These are phyloP conservation scores for Acrossocheilus fasciatus DNA, from an alignment of 2,797 vertebrate genomes.

Conservation along the genomic window DNA sequence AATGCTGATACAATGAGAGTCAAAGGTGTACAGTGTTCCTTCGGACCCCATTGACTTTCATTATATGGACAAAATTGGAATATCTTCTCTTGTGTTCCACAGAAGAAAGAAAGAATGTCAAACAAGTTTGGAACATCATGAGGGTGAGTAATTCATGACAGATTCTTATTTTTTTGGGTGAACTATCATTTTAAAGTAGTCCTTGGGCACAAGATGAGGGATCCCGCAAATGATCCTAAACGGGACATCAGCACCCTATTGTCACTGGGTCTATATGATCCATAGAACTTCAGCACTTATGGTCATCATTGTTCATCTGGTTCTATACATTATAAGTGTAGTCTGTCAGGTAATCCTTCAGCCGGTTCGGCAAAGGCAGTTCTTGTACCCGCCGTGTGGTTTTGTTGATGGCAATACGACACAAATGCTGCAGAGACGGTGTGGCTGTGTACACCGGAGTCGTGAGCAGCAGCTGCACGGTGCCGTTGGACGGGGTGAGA, in stretches of 20 bases:
- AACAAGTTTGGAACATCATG: not conserved
- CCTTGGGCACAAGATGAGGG: conserved; percentile 8
- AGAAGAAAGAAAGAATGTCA: not conserved
- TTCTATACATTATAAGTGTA: conserved; percentile 90
- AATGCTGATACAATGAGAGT: not conserved
- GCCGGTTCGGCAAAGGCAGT: conserved; percentile 89
- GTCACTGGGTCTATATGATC: not conserved
- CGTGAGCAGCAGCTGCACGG: conserved; percentile 93
- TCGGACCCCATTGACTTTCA: not conserved
- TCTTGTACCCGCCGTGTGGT: conserved; percentile 83
- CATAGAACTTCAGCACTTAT: conserved; percentile 74
- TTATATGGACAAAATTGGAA: not conserved
- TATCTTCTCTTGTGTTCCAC: not conserved
- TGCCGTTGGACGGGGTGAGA: conserved; percentile 83
- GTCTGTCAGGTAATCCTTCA: conserved; percentile 93
- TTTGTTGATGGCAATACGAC: conserved; percentile 91
- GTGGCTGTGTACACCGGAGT: conserved; percentile 85
- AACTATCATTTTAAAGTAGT: not conserved
- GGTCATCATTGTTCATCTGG: conserved; percentile 64
- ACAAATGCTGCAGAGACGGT: conserved; percentile 89
- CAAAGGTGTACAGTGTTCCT: not conserved
- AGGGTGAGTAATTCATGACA: not conserved
- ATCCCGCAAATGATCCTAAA: conserved; percentile 13
- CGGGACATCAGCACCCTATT: conserved; percentile 10
- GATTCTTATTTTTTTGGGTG: not conserved